Conservation (phyloP, 2,113 vertebrate genomes). For the Paedocypris sp. region DNA sequence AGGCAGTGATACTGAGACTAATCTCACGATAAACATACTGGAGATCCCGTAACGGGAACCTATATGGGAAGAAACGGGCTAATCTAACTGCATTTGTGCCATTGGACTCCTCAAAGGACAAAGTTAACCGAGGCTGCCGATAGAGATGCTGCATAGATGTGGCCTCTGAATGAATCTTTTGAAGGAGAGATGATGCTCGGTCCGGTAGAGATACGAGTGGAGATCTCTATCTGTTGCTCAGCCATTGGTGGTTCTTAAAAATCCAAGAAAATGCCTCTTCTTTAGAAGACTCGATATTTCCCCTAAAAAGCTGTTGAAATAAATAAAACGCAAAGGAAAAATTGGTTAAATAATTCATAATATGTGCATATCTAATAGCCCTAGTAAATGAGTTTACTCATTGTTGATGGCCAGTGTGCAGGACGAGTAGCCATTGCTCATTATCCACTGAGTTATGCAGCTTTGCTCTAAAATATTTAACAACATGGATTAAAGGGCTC, state of each 20-base stretch:
- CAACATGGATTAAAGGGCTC: slow-evolving; percentile 35
- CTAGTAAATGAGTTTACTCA: no score
- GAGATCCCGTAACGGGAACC: slow-evolving; percentile 20
- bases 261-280: background rate
- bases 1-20: slow-evolving; percentile 30
- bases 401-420: no score
- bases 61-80: slow-evolving; percentile 12
- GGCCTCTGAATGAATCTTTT: slow-evolving; percentile 12
- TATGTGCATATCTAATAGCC: background rate
- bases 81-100: slow-evolving; percentile 29
- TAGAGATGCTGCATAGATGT: background rate
- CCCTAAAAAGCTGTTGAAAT: background rate
- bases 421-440: no score
- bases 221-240: slow-evolving; percentile 18
- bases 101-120: slow-evolving; percentile 8
- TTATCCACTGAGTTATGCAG: slow-evolving; percentile 10
- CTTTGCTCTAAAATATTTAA: slow-evolving; percentile 39
- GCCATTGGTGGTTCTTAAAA: slow-evolving; percentile 11
- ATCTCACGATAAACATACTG: slow-evolving; percentile 30
- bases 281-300: background rate
- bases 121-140: background rate
- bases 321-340: background rate
- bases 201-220: background rate
- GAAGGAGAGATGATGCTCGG: background rate
- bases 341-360: no score